Conservation (phyloP, 2,113 vertebrate species). For the Nycticryphes semicollaris region DNA sequence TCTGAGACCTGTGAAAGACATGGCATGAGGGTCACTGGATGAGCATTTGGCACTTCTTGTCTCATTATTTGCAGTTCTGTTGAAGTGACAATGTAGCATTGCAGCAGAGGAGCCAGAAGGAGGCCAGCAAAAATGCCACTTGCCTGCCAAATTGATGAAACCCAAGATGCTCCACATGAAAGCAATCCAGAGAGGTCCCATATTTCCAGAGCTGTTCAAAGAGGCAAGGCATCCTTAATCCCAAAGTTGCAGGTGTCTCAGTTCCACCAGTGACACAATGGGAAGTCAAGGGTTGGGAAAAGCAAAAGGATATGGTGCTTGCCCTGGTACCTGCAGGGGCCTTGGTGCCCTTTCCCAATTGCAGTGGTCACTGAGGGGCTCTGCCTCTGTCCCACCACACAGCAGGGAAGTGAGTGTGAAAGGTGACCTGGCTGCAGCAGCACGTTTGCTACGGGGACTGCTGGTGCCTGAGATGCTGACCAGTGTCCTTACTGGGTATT, state of each 20-base stretch:
- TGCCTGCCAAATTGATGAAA: not conserved
- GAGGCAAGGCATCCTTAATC: not conserved
- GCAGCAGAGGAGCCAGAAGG: not conserved
- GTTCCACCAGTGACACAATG: not conserved
- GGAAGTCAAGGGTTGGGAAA: not conserved
- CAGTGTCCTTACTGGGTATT: not conserved
- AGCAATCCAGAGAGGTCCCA: not conserved
- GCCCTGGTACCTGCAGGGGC: not conserved
- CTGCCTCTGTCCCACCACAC: not conserved
- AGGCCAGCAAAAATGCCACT: not conserved
- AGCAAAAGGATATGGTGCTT: rapidly evolving
- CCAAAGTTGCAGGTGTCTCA: not conserved
- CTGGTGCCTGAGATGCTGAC: not conserved
- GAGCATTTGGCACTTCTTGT: not conserved
- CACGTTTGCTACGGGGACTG: not conserved
- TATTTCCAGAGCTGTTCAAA: not conserved
- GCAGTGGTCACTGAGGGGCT: not conserved
- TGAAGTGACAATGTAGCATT: not conserved
- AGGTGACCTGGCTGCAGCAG: not conserved
- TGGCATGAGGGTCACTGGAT: not conserved
- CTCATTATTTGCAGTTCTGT: not conserved
- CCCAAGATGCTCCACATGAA: not conserved
- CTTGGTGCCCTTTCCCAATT: not conserved
- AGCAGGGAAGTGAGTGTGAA: not conserved
- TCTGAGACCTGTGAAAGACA: not conserved